Evolutionary conservation across 2,888 invertebrate genomes (phyloP).

Genomic region (Smittia sp.): DNA sequence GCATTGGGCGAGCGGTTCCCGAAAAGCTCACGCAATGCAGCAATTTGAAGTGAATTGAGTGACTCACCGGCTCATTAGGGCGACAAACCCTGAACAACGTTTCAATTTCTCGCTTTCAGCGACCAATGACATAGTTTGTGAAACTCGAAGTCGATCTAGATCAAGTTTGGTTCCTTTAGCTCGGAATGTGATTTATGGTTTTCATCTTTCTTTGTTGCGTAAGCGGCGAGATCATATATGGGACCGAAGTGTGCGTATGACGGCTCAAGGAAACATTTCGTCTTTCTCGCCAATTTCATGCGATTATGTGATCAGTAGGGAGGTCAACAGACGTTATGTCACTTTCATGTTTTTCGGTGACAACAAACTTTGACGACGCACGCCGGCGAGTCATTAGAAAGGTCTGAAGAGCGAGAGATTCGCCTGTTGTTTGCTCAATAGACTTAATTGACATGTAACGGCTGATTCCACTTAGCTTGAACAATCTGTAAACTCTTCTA

Average conservation of each 20-base stretch:
- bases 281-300: not conserved
- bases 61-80: not conserved
- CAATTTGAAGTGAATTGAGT: not conserved
- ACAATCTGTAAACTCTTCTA: too few relatives aligned
- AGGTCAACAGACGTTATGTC: not conserved
- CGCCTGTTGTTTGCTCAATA: too few relatives aligned
- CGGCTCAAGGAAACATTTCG: not conserved
- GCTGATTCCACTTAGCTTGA: too few relatives aligned
- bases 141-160: slow-evolving; percentile 4
- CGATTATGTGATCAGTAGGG: not conserved
- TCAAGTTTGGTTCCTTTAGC: not conserved
- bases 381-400: too few relatives aligned
- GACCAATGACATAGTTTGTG: not conserved
- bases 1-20: not conserved
- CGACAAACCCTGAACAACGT: not conserved
- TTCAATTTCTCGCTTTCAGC: not conserved
- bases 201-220: not conserved
- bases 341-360: too few relatives aligned
- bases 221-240: not conserved
- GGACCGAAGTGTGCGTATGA: not conserved
- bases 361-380: not conserved
- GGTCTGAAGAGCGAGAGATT: too few relatives aligned
- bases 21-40: not conserved
- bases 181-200: slow-evolving; percentile 16
- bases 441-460: too few relatives aligned